These are phyloP conservation scores for Alligator sinensis DNA, from an alignment of 2,113 vertebrate genomes.

Conservation along the genomic window DNA sequence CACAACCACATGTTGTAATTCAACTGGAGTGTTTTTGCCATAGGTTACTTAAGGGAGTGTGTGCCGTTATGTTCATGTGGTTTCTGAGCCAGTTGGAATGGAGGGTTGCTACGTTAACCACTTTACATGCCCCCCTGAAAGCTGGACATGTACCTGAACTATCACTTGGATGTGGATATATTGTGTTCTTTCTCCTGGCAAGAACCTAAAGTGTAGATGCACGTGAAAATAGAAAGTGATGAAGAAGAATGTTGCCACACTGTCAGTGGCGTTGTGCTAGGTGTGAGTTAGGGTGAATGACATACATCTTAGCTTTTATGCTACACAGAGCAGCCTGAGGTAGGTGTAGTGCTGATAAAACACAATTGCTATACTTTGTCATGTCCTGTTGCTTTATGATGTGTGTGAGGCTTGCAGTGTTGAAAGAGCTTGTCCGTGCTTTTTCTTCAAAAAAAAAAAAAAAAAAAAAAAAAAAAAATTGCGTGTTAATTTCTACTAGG, in stretches of 20 bases:
- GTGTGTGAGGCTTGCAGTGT: background rate
- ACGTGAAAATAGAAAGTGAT: background rate
- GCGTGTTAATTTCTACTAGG: background rate
- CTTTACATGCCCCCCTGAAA: rapidly evolving
- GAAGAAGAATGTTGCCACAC: background rate
- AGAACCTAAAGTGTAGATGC: background rate
- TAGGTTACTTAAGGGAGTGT: too few relatives aligned
- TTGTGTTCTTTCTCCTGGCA: background rate
- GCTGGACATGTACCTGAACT: background rate
- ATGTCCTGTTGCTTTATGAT: background rate
- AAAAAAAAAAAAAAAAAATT: rapidly evolving
- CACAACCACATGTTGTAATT: too few relatives aligned
- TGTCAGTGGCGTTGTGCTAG: rapidly evolving
- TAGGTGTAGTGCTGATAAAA: background rate
- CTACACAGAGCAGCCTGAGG: background rate
- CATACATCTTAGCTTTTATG: rapidly evolving
- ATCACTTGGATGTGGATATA: background rate
- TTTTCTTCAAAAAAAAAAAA: rapidly evolving
- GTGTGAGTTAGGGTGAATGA: background rate
- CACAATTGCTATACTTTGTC: background rate
- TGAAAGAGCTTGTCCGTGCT: background rate
- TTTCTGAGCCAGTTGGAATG: too few relatives aligned
- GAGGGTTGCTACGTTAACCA: background rate
- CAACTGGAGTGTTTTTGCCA: too few relatives aligned
- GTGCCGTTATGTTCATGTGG: too few relatives aligned